These are phyloP conservation scores for Excalfactoria chinensis DNA, from an alignment of 2,113 vertebrate species.

Conservation along the genomic window DNA sequence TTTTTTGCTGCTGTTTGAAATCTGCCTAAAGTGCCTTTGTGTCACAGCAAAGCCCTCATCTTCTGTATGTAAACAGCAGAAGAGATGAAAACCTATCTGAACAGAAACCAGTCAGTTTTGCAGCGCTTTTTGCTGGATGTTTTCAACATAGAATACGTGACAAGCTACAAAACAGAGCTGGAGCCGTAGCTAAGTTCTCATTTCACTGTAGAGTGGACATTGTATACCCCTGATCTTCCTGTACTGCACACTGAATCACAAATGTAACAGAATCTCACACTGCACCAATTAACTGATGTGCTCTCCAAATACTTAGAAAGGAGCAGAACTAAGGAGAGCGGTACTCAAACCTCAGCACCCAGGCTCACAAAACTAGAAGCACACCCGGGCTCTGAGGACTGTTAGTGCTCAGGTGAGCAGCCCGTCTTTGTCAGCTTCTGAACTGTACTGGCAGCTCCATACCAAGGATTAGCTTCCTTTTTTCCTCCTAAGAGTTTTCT, in stretches of 20 bases:
- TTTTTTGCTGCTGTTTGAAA: neutral
- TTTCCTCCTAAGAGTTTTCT: neutral
- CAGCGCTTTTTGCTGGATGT: neutral
- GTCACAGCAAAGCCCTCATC: neutral
- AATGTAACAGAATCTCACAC: neutral
- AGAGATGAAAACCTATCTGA: slow-evolving; percentile 24
- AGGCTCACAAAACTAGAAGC: neutral
- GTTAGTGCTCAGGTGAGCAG: neutral
- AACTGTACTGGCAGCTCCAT: neutral
- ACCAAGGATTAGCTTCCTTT: neutral
- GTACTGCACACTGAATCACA: neutral
- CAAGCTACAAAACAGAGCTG: neutral
- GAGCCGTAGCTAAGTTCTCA: neutral
- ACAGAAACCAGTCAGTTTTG: neutral
- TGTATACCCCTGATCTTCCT: neutral
- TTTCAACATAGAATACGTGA: neutral
- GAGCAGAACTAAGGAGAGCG: neutral
- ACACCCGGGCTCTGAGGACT: neutral
- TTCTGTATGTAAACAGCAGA: neutral
- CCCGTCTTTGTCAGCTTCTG: slow-evolving; percentile 21
- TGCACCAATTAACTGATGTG: neutral
- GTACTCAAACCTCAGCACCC: neutral
- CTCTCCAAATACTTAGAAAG: slow-evolving; percentile 2
- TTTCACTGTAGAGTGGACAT: neutral
- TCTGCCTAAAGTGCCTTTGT: neutral